Evolutionary conservation across 2,797 vertebrate genomes (phyloP).

Genomic region (Cheirogaleus major): DNA sequence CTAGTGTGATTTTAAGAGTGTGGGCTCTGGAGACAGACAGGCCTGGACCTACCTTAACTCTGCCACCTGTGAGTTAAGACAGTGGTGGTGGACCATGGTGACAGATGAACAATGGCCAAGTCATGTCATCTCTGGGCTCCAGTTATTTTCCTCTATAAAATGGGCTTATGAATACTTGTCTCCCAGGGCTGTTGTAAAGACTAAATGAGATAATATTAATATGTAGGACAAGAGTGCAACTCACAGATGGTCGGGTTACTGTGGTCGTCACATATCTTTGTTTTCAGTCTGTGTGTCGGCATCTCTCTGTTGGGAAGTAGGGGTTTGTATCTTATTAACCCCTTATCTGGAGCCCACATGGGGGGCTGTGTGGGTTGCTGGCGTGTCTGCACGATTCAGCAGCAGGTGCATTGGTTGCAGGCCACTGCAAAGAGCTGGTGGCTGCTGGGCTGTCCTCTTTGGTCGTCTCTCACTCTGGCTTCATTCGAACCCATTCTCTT

Average conservation of each 20-base stretch:
- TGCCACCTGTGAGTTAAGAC: not conserved
- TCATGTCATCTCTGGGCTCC: not conserved
- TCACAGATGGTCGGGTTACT: accelerated
- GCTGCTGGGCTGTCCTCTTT: not conserved
- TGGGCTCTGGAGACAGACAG: not conserved
- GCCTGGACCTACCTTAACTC: not conserved
- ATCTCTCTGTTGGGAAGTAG: not conserved
- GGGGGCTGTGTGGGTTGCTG: not conserved
- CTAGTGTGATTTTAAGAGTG: not conserved
- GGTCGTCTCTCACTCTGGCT: accelerated
- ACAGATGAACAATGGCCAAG: not conserved
- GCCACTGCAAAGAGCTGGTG: accelerated
- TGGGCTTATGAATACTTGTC: not conserved
- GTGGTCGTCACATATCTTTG: accelerated
- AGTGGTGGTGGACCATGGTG: accelerated
- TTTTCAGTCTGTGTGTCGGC: not conserved
- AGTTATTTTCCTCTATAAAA: accelerated
- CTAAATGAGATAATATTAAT: accelerated
- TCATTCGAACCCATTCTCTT: not conserved
- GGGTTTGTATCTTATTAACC: not conserved
- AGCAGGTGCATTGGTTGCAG: accelerated
- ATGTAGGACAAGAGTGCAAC: accelerated
- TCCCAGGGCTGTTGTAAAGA: not conserved
- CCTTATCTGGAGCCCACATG: not conserved
- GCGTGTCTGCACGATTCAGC: accelerated